These are phyloP conservation scores for Phyllostomus discolor DNA, from an alignment of 2,113 vertebrate genomes.

Conservation along the genomic window DNA sequence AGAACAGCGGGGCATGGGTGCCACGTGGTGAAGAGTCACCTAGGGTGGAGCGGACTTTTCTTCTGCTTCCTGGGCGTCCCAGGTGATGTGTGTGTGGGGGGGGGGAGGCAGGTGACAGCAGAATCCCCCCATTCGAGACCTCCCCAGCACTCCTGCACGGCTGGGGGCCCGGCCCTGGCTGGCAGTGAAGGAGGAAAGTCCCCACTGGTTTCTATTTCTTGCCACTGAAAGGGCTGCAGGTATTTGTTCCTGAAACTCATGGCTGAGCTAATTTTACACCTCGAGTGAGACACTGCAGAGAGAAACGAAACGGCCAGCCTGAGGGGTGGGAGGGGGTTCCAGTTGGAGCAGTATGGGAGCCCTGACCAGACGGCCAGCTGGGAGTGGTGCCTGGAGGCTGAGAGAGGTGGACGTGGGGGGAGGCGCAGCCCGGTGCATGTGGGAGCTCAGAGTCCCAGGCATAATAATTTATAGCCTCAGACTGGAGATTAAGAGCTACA, in stretches of 20 bases:
- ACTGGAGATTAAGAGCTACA: neutral
- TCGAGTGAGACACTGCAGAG: neutral
- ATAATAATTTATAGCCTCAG: neutral
- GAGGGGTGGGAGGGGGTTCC: neutral
- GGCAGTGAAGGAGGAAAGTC: conserved; percentile 68
- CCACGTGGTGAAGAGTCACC: fast-evolving
- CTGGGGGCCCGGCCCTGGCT: conserved; percentile 47
- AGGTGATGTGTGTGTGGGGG: neutral
- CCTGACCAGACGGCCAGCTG: neutral
- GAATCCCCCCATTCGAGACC: neutral
- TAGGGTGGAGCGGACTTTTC: neutral
- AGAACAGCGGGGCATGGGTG: fast-evolving
- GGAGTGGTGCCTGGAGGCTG: neutral
- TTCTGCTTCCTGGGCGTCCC: neutral
- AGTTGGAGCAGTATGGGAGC: neutral
- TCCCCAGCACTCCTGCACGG: neutral
- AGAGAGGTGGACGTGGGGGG: fast-evolving
- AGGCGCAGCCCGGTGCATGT: neutral
- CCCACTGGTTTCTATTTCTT: conserved; percentile 73
- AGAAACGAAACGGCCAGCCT: neutral
- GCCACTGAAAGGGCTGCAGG: conserved; percentile 45
- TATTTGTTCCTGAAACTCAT: conserved; percentile 74
- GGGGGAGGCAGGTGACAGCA: neutral
- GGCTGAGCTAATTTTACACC: conserved; percentile 71
- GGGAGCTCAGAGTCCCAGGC: fast-evolving